phyloP scores from a whole-genome alignment of 2,113 vertebrate species.

The Triplophysa rosa region DNA sequence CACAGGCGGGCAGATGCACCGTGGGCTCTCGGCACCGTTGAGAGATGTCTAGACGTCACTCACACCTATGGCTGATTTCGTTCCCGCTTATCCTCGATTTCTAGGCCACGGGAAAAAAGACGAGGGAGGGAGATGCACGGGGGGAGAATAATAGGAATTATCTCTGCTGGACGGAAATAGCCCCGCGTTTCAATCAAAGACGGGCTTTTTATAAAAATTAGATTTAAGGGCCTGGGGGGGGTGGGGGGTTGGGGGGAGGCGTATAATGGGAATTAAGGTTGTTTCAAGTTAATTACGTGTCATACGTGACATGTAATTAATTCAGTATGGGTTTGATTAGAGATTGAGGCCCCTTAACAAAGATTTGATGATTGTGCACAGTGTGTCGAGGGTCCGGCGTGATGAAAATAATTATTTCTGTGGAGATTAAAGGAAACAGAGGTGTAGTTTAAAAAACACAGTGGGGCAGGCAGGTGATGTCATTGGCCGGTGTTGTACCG shows the following conservation, averaged over 20 bases:
- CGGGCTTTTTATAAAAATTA: slow-evolving; percentile 56
- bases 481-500: no score
- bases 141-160: slow-evolving; percentile 45
- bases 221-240: slow-evolving; percentile 46
- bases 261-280: slow-evolving; percentile 60
- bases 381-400: slow-evolving; percentile 50
- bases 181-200: slow-evolving; percentile 53
- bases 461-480: neutral
- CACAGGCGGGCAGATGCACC: slow-evolving; percentile 18
- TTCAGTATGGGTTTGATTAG: slow-evolving; percentile 66
- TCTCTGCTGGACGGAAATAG: slow-evolving; percentile 52
- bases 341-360: slow-evolving; percentile 33
- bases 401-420: slow-evolving; percentile 54
- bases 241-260: slow-evolving; percentile 23
- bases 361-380: slow-evolving; percentile 62
- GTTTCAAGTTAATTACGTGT: slow-evolving; percentile 66
- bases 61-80: slow-evolving; percentile 20
- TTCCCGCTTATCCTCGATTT: slow-evolving; percentile 17
- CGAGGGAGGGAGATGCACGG: slow-evolving; percentile 7
- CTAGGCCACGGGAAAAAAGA: slow-evolving; percentile 4
- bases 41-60: slow-evolving; percentile 34
- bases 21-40: neutral
- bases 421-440: slow-evolving; percentile 37
- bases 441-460: slow-evolving; percentile 18
- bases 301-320: slow-evolving; percentile 68